Evolutionary conservation across 2,113 vertebrate genomes (phyloP).

Genomic region (Toxotes jaculatrix): DNA sequence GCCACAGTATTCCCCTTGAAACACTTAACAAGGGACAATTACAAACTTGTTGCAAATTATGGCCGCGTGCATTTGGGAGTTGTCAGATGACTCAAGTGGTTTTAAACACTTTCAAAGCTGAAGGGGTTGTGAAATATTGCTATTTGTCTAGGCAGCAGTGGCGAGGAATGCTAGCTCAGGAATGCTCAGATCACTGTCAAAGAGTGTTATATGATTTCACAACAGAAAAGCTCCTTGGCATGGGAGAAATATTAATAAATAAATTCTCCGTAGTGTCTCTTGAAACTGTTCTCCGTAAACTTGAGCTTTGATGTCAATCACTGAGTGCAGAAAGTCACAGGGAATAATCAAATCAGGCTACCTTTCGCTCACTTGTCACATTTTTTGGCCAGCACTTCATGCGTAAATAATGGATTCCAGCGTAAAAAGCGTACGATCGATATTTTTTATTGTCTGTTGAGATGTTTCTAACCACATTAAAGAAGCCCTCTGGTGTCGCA

Average conservation of each 20-base stretch:
- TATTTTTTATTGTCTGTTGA: conserved; percentile 73
- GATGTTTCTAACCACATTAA: conserved; percentile 74
- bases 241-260: conserved; percentile 2
- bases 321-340: conserved; percentile 36
- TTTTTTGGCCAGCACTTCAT: conserved; percentile 44
- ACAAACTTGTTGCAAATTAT: conserved; percentile 73
- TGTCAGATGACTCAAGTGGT: conserved; percentile 52
- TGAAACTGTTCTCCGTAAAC: conserved; percentile 2
- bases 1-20: conserved; percentile 58
- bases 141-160: conserved; percentile 51
- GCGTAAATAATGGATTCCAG: conserved; percentile 70
- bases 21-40: conserved; percentile 74
- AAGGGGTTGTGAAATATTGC: conserved; percentile 58
- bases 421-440: conserved; percentile 69
- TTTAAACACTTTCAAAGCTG: conserved; percentile 62
- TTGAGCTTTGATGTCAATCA: conserved; percentile 46
- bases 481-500: conserved; percentile 60
- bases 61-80: conserved; percentile 62
- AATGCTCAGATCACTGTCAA: conserved; percentile 43
- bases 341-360: conserved; percentile 70
- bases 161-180: conserved; percentile 34
- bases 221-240: conserved; percentile 16
- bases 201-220: conserved; percentile 29
- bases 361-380: conserved; percentile 54
- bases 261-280: conserved; percentile 18